Evolutionary conservation across 2,113 vertebrate genomes (phyloP), one percentile per base, ranked within the genome.

Genomic region (Hippocampus guttulatus): DNA sequence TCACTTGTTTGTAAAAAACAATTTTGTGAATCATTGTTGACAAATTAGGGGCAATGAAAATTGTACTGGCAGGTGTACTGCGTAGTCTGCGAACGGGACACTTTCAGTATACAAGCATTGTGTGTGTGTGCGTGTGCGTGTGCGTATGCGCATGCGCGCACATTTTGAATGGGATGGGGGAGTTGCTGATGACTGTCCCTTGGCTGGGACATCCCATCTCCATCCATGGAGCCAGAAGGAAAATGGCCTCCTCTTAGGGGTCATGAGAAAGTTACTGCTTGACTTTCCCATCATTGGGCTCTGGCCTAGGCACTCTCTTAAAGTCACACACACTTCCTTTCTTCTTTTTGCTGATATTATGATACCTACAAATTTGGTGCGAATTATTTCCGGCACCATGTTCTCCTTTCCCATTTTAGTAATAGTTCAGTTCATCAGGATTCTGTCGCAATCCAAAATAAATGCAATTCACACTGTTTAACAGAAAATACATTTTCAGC

Each of bases 231-330:
- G 78, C 74, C 83, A 68, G 74, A 84, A 88, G 87, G 84, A 87
- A 80, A 76, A 81, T 61, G 85, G 73, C 75, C 78, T 85, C 81
- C 61, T 73, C 74, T 79, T 67, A 84, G 68, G 92, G 94, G 95
- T 95, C 95, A 88, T 95, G 95, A 95, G 95, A 95, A 96, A 93
- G 88, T 70, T 84, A 84, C 70, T 84, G 68, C 85, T 87, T 82
- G 91, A 89, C 91, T 92, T 96, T 96, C 95, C 92, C 94, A 95
- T 94, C 54, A 77, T 88, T 87, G 45, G 0, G 76, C 71, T 77
- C 70, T 72, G 75, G 77, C 75, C 79, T 78, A 58, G 55, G 75
- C 79, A 82, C 73, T 86, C 73, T 73, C 87, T 91, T 89, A 90
- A 86, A 92, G 89, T 70, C 58, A 69, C 83, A 90, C 65, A 51